Evolutionary conservation across 1,140 invertebrate species (phyloP), one percentile per base, ranked within the genome.

Genomic region (Drosophila lini): DNA sequence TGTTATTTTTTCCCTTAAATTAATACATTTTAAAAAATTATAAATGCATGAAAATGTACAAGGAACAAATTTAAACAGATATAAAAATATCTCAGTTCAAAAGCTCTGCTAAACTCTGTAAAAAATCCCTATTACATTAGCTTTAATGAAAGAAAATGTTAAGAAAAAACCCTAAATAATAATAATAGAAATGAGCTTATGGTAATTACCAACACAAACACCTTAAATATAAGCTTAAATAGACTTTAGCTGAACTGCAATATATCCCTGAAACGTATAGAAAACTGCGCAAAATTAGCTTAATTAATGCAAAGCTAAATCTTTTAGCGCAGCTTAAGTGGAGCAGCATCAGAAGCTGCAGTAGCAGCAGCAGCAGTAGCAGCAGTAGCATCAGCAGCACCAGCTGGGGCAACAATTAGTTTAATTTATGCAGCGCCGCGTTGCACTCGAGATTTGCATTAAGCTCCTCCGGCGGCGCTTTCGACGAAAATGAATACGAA

Each of bases 261-360:
- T 19, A 25, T 16, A 9, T 7, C 11, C n/a, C 8, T n/a, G 15
- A 42, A 65, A 25, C 32, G 22, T 38, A 64, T 28, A 19, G 25
- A 58, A 61, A 67, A 58, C 58, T 67, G 56, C 19, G 78, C 34
- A n/a, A 84, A 81, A 78, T 78, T 86, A 78, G 60, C 83, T 68
- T 83, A 88, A 86, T 86, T 69, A 74, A 86, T 86, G 83, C 83
- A 86, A 88, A 82, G 71, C 76, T 65, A 78, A 83, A 80, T 82
- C 83, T 80, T 88, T 83, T 78, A 88, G 83, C 57, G 34, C 28
- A 32, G 48, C 83, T 79, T 57, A 78, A 84, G 81, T 78, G 68
- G 31, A 31, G 56, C 56, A 5, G 38, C 56, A 58, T 16, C 42
- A 42, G 25, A 16, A 31, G 22, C 42, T 25, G 40, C 25, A 31